phyloP scores from a whole-genome alignment of 2,797 vertebrate genomes.

The Zonotrichia albicollis region DNA sequence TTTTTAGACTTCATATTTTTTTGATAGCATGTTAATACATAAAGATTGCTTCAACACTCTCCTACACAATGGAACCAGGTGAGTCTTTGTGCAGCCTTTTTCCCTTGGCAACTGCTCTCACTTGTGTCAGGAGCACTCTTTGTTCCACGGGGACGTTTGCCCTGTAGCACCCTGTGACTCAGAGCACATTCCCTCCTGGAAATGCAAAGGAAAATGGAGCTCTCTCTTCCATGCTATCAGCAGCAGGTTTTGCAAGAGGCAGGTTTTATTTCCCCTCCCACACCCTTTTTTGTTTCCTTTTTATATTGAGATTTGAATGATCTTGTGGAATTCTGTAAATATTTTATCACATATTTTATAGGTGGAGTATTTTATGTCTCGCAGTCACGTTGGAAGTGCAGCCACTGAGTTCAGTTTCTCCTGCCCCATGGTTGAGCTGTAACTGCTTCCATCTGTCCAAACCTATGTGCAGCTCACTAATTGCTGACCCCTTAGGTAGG shows the following conservation, averaged over 20 bases:
- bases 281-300: not conserved
- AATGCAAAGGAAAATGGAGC: conserved; percentile 36
- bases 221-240: not conserved
- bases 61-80: conserved; percentile 10
- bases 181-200: conserved; percentile 12
- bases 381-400: conserved; percentile 34
- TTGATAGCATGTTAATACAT: not conserved
- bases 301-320: conserved; percentile 41
- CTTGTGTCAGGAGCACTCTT: not conserved
- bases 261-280: not conserved
- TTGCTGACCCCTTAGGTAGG: conserved; percentile 69
- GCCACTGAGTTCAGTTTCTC: conserved; percentile 47
- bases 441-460: conserved; percentile 73
- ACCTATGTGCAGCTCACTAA: conserved; percentile 65
- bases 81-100: conserved; percentile 7
- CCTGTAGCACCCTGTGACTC: not conserved
- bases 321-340: conserved; percentile 64
- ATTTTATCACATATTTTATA: conserved; percentile 68
- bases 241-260: not conserved
- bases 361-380: conserved; percentile 56
- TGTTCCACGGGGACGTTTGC: not conserved
- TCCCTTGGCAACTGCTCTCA: not conserved
- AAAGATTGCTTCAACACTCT: not conserved
- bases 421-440: conserved; percentile 57
- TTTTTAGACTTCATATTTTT: not conserved